Base-by-base conservation (phyloP, 2,113 vertebrate genomes). In the Alethe castanea region DNA sequence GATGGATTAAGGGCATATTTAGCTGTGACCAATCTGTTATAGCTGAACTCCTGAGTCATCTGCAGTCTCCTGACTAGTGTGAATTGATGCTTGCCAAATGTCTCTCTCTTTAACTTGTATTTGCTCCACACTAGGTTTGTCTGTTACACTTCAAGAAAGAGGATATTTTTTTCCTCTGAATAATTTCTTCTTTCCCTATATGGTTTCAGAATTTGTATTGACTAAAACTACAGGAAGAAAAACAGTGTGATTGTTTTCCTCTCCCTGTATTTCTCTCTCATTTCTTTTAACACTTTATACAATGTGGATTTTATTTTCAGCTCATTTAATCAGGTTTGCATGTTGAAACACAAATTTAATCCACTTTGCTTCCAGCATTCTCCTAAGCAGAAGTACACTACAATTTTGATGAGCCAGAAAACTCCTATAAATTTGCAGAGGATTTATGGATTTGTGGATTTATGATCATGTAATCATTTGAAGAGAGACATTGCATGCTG, bases 1-100 rank as follows among this genome's bases (percentile, higher is more conserved):
- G 66, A 42, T 69, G 87, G 73, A 92, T 95, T 95, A 91, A 94
- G 26, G 35, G 54, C 81, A 80, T 82, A 35, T 90, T 92, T 92
- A 95, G 28, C 70, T 77, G 62, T 66, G 78, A 80, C 44, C 54
- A 94, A 25, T 23, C 45, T 19, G 17, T 69, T 89, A 42, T 20
- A 82, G 62, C 57, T 72, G 81, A 94, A 92, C 59, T 65, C 29
- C 29, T 50, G 93, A 77, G 81, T 20, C 80, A 62, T 65, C 59
- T 88, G 47, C 33, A 47, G 78, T 54, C 74, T 90, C 67, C 91
- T 59, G 66, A 80, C 66, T 36, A 24, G n/a, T 64, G 53, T 59
- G 70, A 91, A 77, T 40, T 72, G 76, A 52, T 71, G 28, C 16
- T 71, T 71, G 38, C 35, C 35, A 70, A 91, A 82, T 11, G 1